A percentile compares a stretch with the other conserved stretches of the same genome.
These are phyloP conservation scores for Ondatra zibethicus DNA, from an alignment of 2,113 vertebrate species.

Conservation along the genomic window DNA sequence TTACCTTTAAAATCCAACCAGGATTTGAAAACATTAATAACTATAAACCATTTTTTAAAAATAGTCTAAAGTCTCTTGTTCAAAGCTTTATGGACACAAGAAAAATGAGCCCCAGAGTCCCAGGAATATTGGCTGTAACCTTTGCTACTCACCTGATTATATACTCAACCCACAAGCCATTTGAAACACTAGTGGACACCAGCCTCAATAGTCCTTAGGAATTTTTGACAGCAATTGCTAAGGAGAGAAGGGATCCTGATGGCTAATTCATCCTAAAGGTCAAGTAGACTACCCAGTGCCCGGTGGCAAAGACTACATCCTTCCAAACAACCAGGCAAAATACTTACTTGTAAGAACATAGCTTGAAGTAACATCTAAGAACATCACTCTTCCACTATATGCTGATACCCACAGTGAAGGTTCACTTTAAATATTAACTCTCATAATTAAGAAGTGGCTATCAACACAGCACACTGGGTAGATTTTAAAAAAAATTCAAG, in stretches of 20 bases:
- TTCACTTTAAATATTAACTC: slow-evolving; percentile 55
- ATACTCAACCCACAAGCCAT: slow-evolving; percentile 23
- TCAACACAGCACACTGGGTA: not conserved
- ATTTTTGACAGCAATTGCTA: slow-evolving; percentile 33
- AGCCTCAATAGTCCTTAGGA: not conserved
- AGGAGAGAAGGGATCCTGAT: slow-evolving; percentile 32
- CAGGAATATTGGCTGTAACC: slow-evolving; percentile 60
- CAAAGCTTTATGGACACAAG: slow-evolving; percentile 65
- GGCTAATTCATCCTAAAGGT: not conserved
- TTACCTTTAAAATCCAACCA: slow-evolving; percentile 76
- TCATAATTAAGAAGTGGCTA: slow-evolving; percentile 36
- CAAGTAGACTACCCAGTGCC: not conserved
- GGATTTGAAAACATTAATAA: slow-evolving; percentile 74
- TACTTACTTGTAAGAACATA: not conserved
- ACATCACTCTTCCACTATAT: slow-evolving; percentile 18
- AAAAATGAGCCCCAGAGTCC: slow-evolving; percentile 70
- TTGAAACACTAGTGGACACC: slow-evolving; percentile 23
- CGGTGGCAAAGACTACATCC: not conserved
- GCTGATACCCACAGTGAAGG: slow-evolving; percentile 32
- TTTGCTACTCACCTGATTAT: slow-evolving; percentile 55
- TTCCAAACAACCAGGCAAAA: slow-evolving; percentile 6
- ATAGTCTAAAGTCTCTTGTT: slow-evolving; percentile 57
- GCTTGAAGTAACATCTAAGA: slow-evolving; percentile 2
- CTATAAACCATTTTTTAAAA: slow-evolving; percentile 72
- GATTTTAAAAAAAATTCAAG: not conserved